phyloP scores from a whole-genome alignment of 2,888 invertebrate genomes.

The Cheilosia impressa region DNA sequence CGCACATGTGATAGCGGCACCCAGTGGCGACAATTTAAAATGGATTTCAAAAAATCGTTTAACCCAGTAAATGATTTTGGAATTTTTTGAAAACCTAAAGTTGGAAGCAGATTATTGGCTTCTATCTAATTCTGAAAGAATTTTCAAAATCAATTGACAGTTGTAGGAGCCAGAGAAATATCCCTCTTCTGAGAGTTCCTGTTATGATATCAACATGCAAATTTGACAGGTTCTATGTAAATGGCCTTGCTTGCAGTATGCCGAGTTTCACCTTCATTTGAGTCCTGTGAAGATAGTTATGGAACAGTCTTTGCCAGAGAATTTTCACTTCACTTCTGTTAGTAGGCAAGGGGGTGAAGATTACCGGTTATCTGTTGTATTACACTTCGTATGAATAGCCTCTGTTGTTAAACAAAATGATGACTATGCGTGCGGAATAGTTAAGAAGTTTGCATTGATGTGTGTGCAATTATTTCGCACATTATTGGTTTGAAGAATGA shows the following conservation, averaged over 20 bases:
- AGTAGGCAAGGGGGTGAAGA: neutral
- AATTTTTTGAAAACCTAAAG: conserved; percentile 53
- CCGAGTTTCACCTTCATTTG: conserved; percentile 75
- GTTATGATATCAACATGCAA: conserved; percentile 21
- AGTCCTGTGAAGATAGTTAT: conserved; percentile 54
- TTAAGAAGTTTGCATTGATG: neutral
- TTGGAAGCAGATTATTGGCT: neutral
- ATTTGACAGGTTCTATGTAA: conserved; percentile 56
- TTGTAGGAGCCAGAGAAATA: conserved; percentile 66
- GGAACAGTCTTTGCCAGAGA: conserved; percentile 77
- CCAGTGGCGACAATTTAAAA: conserved; percentile 78
- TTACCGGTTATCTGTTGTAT: neutral
- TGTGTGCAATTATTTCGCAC: neutral
- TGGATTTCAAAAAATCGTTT: conserved; percentile 81
- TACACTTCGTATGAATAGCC: conserved; percentile 3
- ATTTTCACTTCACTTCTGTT: conserved; percentile 70
- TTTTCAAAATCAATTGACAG: conserved; percentile 78
- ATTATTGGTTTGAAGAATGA: neutral
- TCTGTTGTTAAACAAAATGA: conserved; percentile 43
- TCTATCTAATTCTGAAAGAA: conserved; percentile 79
- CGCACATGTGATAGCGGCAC: conserved; percentile 58
- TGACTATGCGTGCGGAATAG: conserved; percentile 6
- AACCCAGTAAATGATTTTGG: conserved; percentile 47
- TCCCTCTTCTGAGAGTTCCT: conserved; percentile 61
- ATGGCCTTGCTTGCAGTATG: neutral